Evolutionary conservation across 2,113 vertebrate genomes (phyloP).

Genomic region (Tauraco erythrolophus): DNA sequence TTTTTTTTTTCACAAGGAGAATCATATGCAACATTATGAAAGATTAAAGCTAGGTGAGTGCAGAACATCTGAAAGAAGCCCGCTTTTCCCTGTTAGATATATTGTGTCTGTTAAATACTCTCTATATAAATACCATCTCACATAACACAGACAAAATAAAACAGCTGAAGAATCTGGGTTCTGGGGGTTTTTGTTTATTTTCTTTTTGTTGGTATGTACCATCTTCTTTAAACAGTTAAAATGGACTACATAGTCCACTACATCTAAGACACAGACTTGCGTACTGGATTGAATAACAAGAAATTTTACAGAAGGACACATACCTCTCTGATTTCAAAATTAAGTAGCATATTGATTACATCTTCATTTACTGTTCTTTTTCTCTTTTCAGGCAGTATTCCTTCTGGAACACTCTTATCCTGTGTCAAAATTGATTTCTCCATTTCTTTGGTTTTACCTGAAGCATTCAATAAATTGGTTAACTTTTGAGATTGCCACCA

Average conservation of each 20-base stretch:
- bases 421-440: neutral
- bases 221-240: neutral
- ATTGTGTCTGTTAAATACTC: neutral
- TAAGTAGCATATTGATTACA: slow-evolving; percentile 82
- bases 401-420: slow-evolving; percentile 13
- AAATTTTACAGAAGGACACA: neutral
- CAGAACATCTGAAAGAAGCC: neutral
- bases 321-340: slow-evolving; percentile 94
- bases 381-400: neutral
- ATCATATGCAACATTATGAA: neutral
- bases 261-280: neutral
- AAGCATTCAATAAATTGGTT: neutral
- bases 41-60: neutral
- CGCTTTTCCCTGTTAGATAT: neutral
- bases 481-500: neutral
- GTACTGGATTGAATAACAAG: neutral
- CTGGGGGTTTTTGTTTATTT: neutral
- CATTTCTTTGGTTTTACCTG: slow-evolving; percentile 55
- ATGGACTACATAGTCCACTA: neutral
- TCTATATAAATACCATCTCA: neutral
- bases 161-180: neutral
- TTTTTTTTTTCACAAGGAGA: neutral
- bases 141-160: neutral
- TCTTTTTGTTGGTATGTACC: neutral
- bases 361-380: slow-evolving; percentile 66